Base-by-base conservation (phyloP, 2,113 vertebrate genomes). In the Caretta caretta region DNA sequence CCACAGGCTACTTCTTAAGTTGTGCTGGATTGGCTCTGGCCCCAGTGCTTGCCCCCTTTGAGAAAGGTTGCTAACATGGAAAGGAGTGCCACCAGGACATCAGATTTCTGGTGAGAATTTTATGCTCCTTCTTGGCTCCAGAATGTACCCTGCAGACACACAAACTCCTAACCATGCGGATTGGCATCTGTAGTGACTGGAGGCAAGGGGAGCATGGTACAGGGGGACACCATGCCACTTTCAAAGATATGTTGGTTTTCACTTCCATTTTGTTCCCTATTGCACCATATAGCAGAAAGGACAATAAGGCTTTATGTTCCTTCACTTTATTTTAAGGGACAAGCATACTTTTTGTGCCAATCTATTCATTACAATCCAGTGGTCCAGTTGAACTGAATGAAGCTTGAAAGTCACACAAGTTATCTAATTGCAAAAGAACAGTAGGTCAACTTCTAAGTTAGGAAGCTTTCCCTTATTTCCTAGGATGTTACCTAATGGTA, bases 201-300 rank as follows among this genome's bases (percentile, higher is more conserved):
- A 95, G 49, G 46, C 87, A 86, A 95, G 96, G 92, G 84, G 53
- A 83, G 87, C 89, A 69, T 86, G 49, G 82, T 48, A 84, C 29
- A 84, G 24, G 57, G 50, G 3, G n/a, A 9, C 92, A 88, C 94
- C 48, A 89, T 89, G 59, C 16, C 22, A 50, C 56, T 48, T 69
- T 69, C 35, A 69, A 35, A 69, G 7, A n/a, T 16, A 59, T 59
- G 57, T 29, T 62, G 12, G 27, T 95, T 94, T 94, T 81, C 89
- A 48, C 72, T 19, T 93, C 49, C 1, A 9, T 62, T 89, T 31
- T 0, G 90, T 46, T 88, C 90, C 62, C 35, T n/a, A 19, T 4
- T 92, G 38, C 50, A 72, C 3, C 59, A 96, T 57, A 53, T 2
- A 92, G 35, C 0, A 5, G 24, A 94, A 90, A 2, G 10, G 49